phyloP scores from a whole-genome alignment of 2,113 vertebrate genomes.

The Charina bottae region DNA sequence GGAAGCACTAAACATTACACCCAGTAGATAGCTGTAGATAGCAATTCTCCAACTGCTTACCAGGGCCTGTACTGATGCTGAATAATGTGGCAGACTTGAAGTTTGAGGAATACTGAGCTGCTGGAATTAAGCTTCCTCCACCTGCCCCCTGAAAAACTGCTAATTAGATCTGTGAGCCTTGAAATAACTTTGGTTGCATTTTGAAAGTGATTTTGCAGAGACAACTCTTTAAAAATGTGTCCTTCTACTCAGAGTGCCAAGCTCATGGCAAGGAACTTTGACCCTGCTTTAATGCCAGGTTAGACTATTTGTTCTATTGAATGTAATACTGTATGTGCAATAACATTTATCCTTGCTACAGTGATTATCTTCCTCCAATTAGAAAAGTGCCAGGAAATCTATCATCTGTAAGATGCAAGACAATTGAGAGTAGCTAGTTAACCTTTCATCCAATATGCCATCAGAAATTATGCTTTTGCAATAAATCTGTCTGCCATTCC shows the following conservation, averaged over 20 bases:
- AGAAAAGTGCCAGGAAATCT: constrained; percentile 46
- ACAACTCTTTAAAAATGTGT: constrained; percentile 47
- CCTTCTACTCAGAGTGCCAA: constrained; percentile 24
- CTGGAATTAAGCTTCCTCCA: not conserved
- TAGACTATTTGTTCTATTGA: constrained; percentile 56
- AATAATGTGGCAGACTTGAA: not conserved
- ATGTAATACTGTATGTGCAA: constrained; percentile 45
- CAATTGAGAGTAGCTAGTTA: constrained; percentile 7
- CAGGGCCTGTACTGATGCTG: not conserved
- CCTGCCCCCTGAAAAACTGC: constrained; percentile 17
- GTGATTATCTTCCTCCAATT: constrained; percentile 65
- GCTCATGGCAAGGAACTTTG: constrained; percentile 46
- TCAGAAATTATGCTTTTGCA: not conserved
- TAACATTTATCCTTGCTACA: constrained; percentile 57
- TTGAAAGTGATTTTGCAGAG: constrained; percentile 33
- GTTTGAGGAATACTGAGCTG: not conserved
- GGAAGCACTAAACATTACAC: too few relatives aligned
- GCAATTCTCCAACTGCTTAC: not conserved
- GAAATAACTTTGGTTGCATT: constrained; percentile 56
- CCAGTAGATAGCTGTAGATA: not conserved
- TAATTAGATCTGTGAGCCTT: constrained; percentile 59
- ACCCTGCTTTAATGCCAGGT: constrained; percentile 37
- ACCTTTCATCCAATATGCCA: constrained; percentile 13
- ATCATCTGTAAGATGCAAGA: constrained; percentile 32
- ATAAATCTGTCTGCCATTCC: not conserved